A percentile compares a stretch with the other conserved stretches of the same genome.
Evolutionary conservation across 1,140 invertebrate genomes (phyloP).

Genomic region (Neoseiulus cucumeris): DNA sequence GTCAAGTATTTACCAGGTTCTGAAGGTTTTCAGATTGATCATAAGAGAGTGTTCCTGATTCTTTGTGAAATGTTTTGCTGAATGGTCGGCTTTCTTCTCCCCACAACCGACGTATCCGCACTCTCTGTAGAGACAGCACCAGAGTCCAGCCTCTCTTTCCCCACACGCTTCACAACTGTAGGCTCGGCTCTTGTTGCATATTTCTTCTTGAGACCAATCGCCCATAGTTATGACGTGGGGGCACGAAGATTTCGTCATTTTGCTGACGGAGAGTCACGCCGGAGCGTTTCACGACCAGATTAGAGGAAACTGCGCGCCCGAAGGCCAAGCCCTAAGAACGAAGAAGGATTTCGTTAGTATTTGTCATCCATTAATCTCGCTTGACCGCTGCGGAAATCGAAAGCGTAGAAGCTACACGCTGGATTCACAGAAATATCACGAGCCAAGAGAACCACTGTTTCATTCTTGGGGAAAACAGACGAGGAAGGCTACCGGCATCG

Average conservation of each 20-base stretch:
- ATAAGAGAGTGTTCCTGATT: constrained; percentile 51
- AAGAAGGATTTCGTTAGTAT: too few relatives aligned
- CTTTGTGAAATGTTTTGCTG: constrained; percentile 48
- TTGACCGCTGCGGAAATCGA: too few relatives aligned
- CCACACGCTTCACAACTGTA: constrained; percentile 40
- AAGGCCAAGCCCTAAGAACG: too few relatives aligned
- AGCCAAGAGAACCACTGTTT: too few relatives aligned
- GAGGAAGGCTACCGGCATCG: too few relatives aligned
- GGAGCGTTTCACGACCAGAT: too few relatives aligned
- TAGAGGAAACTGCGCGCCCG: too few relatives aligned
- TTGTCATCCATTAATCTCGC: too few relatives aligned
- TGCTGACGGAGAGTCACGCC: neutral
- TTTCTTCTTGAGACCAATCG: constrained; percentile 12
- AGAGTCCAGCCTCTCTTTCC: constrained; percentile 46
- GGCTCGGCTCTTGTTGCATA: constrained; percentile 12
- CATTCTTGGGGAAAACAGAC: too few relatives aligned
- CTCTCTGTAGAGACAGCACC: constrained; percentile 54
- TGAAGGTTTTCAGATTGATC: constrained; percentile 54
- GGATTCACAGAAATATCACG: too few relatives aligned
- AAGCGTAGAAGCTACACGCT: too few relatives aligned
- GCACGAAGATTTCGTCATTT: constrained; percentile 10
- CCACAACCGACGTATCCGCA: constrained; percentile 60
- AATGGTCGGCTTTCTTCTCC: constrained; percentile 52
- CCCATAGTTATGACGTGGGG: constrained; percentile 15
- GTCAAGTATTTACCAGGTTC: constrained; percentile 51